Evolutionary conservation across 2,113 vertebrate genomes (phyloP).

Genomic region (Scatophagus argus): DNA sequence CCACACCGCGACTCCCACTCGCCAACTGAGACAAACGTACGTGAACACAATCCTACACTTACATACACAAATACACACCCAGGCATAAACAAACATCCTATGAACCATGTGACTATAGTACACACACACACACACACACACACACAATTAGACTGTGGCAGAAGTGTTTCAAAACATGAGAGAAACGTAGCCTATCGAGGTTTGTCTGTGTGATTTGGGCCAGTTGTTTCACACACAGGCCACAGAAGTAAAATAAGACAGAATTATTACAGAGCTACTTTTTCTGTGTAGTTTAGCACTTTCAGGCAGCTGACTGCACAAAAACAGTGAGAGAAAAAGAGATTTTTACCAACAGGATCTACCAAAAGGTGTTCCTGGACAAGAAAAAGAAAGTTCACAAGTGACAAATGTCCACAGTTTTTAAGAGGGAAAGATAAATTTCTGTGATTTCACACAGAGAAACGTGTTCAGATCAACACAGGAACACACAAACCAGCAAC

Average conservation of each 20-base stretch:
- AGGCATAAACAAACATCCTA: slow-evolving; percentile 44
- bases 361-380: background rate
- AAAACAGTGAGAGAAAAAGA: background rate
- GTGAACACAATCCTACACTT: slow-evolving; percentile 39
- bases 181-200: slow-evolving; percentile 37
- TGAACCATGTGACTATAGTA: slow-evolving; percentile 3
- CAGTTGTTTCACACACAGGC: slow-evolving; percentile 14
- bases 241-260: slow-evolving; percentile 1
- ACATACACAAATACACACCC: slow-evolving; percentile 42
- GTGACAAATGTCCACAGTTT: background rate
- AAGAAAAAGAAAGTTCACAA: background rate
- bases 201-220: slow-evolving; percentile 38
- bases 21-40: slow-evolving; percentile 16
- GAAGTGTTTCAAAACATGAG: slow-evolving; percentile 20
- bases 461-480: background rate
- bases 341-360: background rate
- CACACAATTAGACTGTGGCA: slow-evolving; percentile 11
- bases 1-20: slow-evolving; percentile 54
- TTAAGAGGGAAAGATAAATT: background rate
- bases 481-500: background rate
- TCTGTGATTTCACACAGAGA: background rate
- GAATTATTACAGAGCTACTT: slow-evolving; percentile 4
- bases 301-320: background rate
- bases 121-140: background rate
- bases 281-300: background rate